phyloP scores from a whole-genome alignment of 2,888 invertebrate genomes.

The Rhagium mordax region DNA sequence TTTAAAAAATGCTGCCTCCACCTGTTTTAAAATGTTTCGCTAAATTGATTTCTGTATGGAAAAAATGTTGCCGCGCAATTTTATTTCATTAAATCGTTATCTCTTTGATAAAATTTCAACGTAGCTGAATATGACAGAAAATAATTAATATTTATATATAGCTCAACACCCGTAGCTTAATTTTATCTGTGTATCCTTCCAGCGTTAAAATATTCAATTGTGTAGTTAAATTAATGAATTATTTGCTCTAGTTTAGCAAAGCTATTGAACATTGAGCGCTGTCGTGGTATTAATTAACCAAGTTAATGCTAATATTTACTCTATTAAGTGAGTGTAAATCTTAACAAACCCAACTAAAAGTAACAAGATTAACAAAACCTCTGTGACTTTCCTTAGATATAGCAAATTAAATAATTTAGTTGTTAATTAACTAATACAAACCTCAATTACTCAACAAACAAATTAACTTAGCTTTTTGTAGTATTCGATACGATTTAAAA shows the following conservation, averaged over 20 bases:
- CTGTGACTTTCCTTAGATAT: not conserved
- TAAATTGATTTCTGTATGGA: not conserved
- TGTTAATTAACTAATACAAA: not conserved
- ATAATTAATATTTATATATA: conserved; percentile 21
- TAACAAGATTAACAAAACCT: not conserved
- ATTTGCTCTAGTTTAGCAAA: not conserved
- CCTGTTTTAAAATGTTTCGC: not conserved
- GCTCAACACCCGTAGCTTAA: not conserved
- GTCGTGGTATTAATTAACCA: not conserved
- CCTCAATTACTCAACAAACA: not conserved
- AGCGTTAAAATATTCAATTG: conserved; percentile 1
- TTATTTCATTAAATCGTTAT: conserved; percentile 9
- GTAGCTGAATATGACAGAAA: conserved; percentile 19
- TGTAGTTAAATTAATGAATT: not conserved
- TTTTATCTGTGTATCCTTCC: not conserved
- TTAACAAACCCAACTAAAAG: no score
- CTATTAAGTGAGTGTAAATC: not conserved
- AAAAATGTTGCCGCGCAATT: not conserved
- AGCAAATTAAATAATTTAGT: not conserved
- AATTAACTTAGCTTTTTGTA: no score
- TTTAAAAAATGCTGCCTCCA: not conserved
- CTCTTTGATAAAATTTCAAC: not conserved
- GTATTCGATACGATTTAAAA: no score
- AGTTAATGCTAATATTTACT: not conserved
- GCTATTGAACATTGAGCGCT: not conserved